Evolutionary conservation across 2,888 invertebrate species (phyloP).

Genomic region (Zygaena filipendulae): DNA sequence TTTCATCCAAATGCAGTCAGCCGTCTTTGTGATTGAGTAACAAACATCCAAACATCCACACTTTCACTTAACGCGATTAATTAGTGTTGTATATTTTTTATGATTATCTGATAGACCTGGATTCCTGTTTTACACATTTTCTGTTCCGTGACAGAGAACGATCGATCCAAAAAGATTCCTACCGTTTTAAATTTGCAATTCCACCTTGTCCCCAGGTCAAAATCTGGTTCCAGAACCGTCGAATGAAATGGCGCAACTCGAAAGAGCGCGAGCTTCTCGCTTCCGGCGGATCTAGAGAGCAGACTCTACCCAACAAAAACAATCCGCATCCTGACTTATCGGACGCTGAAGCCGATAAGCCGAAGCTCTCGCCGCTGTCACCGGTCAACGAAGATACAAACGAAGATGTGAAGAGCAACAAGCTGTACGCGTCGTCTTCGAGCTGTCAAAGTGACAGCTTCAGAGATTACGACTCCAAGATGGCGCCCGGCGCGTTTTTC

Average conservation of each 20-base stretch:
- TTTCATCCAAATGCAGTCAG: too few relatives aligned
- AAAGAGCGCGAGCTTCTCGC: slow-evolving; percentile 96
- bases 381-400: slow-evolving; percentile 44
- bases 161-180: too few relatives aligned
- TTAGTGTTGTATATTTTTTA: too few relatives aligned
- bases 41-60: too few relatives aligned
- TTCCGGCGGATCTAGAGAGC: slow-evolving; percentile 92
- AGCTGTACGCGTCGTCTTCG: slow-evolving; percentile 41
- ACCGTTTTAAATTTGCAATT: too few relatives aligned
- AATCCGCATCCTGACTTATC: slow-evolving; percentile 96
- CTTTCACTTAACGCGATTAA: too few relatives aligned
- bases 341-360: slow-evolving; percentile 86
- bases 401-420: slow-evolving; percentile 38
- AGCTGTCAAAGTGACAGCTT: slow-evolving; percentile 32
- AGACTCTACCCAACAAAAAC: slow-evolving; percentile 95
- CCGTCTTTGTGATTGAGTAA: too few relatives aligned
- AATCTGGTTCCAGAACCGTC: slow-evolving; percentile 93
- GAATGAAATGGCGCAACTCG: slow-evolving; percentile 99
- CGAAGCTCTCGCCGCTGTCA: slow-evolving; percentile 72
- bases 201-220: too few relatives aligned
- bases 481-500: slow-evolving; percentile 31
- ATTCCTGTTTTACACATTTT: too few relatives aligned
- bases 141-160: too few relatives aligned
- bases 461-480: slow-evolving; percentile 45
- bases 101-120: too few relatives aligned